Evolutionary conservation across 2,888 invertebrate species (phyloP), one percentile per base, ranked within the genome.

Genomic region (Polymixis lichenea): DNA sequence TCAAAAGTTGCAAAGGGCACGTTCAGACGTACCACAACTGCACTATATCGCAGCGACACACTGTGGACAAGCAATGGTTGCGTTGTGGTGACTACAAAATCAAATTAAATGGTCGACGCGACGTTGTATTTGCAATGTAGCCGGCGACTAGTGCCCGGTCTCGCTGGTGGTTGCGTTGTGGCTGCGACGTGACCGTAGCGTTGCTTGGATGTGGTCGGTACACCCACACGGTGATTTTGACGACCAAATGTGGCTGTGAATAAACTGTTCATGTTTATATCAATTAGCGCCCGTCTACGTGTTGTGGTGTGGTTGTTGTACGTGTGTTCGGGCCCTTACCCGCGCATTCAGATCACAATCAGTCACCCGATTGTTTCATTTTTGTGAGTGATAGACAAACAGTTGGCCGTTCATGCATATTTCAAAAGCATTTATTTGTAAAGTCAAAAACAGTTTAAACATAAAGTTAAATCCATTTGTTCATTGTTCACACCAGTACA

Each of bases 401-500:
- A n/a, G 43, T 51, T 55, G 1, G 25, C 7, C 15, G 0, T 13
- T 2, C 49, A 64, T 73, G 49, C 55, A 51, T 74, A 80, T 77
- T 51, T n/a, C 17, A 80, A 77, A 43, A 81, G 17, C 49, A 56
- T 73, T 64, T 51, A 7, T 81, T 38, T 38, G 38, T 32, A 11
- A 72, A 74, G 1, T 64, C 5, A 56, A 43, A 66, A 43, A 51
- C 22, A 19, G 19, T 51, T 82, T 68, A 17, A 64, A 64, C 7
- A 65, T 32, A 55, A 79, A 69, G 62, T 58, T 68, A 19, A 64
- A 68, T 28, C n/a, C 43, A 77, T 58, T 77, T 64, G 32, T 53
- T 53, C 11, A 64, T 53, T 53, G 51, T 58, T 68, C 51, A 61
- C 15, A 46, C 19, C 4, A 15, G n/a, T 53, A 56, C 32, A 46